Conservation (phyloP, 2,797 vertebrate genomes). For the Perodicticus potto region DNA sequence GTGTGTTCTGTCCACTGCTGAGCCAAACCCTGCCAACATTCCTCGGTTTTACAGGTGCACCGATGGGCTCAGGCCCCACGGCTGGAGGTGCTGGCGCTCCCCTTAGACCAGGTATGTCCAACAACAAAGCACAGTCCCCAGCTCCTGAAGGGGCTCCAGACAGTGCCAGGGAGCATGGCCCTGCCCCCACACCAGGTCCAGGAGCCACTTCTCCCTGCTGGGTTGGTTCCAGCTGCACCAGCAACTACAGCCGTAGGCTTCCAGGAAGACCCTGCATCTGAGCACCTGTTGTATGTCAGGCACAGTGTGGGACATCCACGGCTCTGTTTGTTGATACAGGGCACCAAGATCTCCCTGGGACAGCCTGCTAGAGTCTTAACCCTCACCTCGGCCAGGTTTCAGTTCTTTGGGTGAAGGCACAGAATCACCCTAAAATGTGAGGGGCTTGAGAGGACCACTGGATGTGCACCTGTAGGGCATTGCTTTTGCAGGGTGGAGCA, state of each 20-base stretch:
- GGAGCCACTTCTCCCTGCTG: accelerated
- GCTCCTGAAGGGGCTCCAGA: neutral
- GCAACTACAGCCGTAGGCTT: accelerated
- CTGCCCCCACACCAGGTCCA: neutral
- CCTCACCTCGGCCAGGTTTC: accelerated
- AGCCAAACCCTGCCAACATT: neutral
- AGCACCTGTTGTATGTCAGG: neutral
- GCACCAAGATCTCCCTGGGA: neutral
- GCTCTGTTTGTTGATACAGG: accelerated
- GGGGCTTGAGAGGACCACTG: accelerated
- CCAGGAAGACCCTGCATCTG: accelerated
- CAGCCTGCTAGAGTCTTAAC: neutral
- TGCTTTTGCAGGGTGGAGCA: neutral
- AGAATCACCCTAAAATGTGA: neutral
- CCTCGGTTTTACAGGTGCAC: neutral
- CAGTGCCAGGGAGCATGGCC: neutral
- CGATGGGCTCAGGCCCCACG: neutral
- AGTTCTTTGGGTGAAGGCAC: neutral
- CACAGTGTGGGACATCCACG: accelerated
- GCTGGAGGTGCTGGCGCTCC: neutral
- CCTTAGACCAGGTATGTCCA: neutral
- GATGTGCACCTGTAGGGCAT: neutral
- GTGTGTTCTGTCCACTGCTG: accelerated
- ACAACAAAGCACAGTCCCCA: neutral
- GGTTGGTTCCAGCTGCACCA: accelerated